Evolutionary conservation across 2,797 vertebrate species (phyloP), one percentile per base, ranked within the genome.

Genomic region (Adelosebastes latens): DNA sequence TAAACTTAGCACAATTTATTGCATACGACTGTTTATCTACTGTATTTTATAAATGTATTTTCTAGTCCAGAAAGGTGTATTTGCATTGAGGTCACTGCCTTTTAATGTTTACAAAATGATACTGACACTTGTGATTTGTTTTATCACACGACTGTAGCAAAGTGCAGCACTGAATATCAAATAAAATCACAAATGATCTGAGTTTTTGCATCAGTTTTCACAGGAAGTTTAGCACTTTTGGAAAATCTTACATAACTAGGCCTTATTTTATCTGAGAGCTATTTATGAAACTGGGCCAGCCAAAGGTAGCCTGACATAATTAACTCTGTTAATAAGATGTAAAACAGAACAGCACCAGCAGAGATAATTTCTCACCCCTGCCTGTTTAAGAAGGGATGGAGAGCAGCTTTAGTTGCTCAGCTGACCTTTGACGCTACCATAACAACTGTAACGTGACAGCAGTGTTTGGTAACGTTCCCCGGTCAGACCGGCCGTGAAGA

Each of bases 31-130:
- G 62, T 87, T 83, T 78, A 74, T 83, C 64, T 79, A 62, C 55
- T 72, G 56, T 80, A 60, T 91, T 91, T 92, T 87, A 36, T 88
- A 61, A 75, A 75, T 74, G 75, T 75, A 64, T 91, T 92, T 88
- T 91, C 24, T 81, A 85, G 83, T 73, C 12, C 13, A 74, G 42
- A 64, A 52, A 66, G 6, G 4, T 71, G 77, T 79, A 24, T 85
- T 84, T 89, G 66, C 79, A 82, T 76, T 56, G 52, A 85, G 46
- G 73, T 67, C 79, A 79, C 67, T 69, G 68, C 80, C 81, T 84
- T 81, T 69, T 22, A 77, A 73, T 36, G 76, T 89, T 88, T 86
- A 72, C 63, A 75, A 34, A 77, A 75, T 16, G 14, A 68, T 8
- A 65, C 25, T 69, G 56, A 67, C 55, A 60, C 58, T 62, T 68